Evolutionary conservation across 2,113 vertebrate species (phyloP), one percentile per base, ranked within the genome.

Genomic region (Cervus canadensis): DNA sequence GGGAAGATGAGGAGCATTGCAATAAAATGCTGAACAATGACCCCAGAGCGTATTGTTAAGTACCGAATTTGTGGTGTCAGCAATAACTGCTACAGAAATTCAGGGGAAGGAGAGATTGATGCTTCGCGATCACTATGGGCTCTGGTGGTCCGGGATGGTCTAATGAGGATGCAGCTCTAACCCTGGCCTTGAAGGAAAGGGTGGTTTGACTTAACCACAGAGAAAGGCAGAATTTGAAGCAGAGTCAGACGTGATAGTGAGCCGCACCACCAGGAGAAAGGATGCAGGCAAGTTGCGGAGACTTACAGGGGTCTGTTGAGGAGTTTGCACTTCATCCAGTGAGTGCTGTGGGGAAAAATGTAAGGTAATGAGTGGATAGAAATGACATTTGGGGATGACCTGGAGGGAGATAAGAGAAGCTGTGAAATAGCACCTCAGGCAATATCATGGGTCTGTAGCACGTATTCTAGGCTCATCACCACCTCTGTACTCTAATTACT

Each of bases 61-160:
- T 48, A 33, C 30, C 4, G 23, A 45, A 78, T 52, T 7, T n/a
- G 88, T 45, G 82, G 59, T 67, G 76, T 52, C 12, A 54, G 84
- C 84, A 59, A 12, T 64, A 59, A 96, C 85, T 43, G 88, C 90
- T 84, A 71, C 94, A 67, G 82, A 84, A 85, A 36, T 64, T 81
- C 64, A 21, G 13, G 45, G 40, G 52, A 78, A 82, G 79, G 28
- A 67, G 50, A 85, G 59, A 87, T 92, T 26, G 5, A 93, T 82
- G 91, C 83, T 95, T 60, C 2, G 0, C 57, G 82, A 89, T 76
- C 76, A 9, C 94, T 2, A 26, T 52, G 95, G 94, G 78, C 54
- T 8, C 40, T 21, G 3, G 71, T 13, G 60, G 91, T 64, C 67
- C 28, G 30, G 50, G 57, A 40, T 36, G 67, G 40, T 54, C 71